Evolutionary conservation across 1,140 invertebrate species (phyloP), one percentile per base, ranked within the genome.

Genomic region (Drosophila trapezifrons): DNA sequence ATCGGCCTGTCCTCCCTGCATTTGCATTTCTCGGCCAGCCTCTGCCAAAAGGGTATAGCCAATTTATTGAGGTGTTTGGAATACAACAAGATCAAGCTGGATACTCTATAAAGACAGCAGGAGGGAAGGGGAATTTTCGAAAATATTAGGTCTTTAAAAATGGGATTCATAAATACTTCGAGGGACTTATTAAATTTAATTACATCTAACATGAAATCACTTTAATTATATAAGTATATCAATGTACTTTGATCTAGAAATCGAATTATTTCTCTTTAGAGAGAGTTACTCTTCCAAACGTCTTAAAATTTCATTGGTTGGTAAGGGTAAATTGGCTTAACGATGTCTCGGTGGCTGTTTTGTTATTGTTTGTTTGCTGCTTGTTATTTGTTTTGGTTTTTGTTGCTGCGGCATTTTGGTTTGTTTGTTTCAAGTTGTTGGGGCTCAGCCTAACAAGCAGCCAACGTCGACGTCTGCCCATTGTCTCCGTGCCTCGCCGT

Each of bases 381-480:
- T 66, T 69, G 74, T 71, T 77, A 59, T 66, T 72, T 60, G 51
- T 54, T 77, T 59, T 49, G 38, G 3, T 52, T 47, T 45, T 56
- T 78, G 37, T 40, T 20, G 43, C 66, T 78, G 79, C 84, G 71
- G 82, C 83, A 79, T 87, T 86, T 87, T 52, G 43, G 78, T 83
- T 77, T 55, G 84, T 83, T 86, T 79, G 71, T 83, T 83, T 80
- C 63, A 85, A 80, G 77, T 85, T 81, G 78, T 74, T 65, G 35
- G 69, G 51, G 62, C 78, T 55, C 57, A 60, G 58, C 67, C 67
- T 89, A 83, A 87, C 84, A 89, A 83, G 80, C 80, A 75, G 54
- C 77, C 70, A 66, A 78, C 83, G 18, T 77, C 66, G 63, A 80
- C 83, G 84, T 84, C 84, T 89, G 84, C 84, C 84, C 80, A 86